phyloP scores from a whole-genome alignment of 2,888 invertebrate genomes.

The Taphrorychus bicolor region DNA sequence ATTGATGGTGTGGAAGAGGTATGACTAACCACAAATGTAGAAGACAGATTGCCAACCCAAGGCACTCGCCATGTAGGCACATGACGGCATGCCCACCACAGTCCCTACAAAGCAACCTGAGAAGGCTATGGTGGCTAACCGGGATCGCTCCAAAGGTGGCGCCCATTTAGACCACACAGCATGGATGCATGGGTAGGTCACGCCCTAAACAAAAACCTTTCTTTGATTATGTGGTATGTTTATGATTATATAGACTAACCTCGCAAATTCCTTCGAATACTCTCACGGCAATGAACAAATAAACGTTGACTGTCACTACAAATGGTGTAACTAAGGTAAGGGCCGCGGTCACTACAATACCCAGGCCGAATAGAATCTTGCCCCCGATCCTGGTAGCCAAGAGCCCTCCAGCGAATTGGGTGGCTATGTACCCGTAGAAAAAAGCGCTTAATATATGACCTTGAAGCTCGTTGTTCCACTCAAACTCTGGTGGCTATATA shows the following conservation, averaged over 20 bases:
- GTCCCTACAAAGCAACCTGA: slow-evolving; percentile 87
- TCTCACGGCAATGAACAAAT: slow-evolving; percentile 73
- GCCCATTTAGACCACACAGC: slow-evolving; percentile 87
- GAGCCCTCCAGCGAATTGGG: slow-evolving; percentile 84
- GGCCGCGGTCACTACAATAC: slow-evolving; percentile 80
- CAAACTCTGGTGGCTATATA: slow-evolving; percentile 63
- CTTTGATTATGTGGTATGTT: background rate
- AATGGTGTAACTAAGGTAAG: slow-evolving; percentile 82
- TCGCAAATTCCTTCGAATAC: slow-evolving; percentile 51
- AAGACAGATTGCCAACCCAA: slow-evolving; percentile 84
- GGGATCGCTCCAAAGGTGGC: slow-evolving; percentile 77
- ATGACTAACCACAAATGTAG: slow-evolving; percentile 67
- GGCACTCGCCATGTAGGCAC: slow-evolving; percentile 73
- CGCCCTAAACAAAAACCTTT: slow-evolving; percentile 68
- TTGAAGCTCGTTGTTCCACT: slow-evolving; percentile 79
- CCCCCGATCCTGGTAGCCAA: slow-evolving; percentile 85
- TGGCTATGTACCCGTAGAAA: slow-evolving; percentile 87
- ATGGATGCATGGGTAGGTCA: slow-evolving; percentile 80
- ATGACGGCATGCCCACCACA: slow-evolving; percentile 80
- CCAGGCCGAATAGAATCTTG: slow-evolving; percentile 79
- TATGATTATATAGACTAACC: slow-evolving; percentile 32
- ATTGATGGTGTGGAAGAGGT: background rate
- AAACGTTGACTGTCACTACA: slow-evolving; percentile 74
- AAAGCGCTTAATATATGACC: slow-evolving; percentile 85
- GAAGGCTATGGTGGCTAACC: slow-evolving; percentile 81